Evolutionary conservation across 2,113 vertebrate genomes (phyloP).

Genomic region (Actenoides hombroni): DNA sequence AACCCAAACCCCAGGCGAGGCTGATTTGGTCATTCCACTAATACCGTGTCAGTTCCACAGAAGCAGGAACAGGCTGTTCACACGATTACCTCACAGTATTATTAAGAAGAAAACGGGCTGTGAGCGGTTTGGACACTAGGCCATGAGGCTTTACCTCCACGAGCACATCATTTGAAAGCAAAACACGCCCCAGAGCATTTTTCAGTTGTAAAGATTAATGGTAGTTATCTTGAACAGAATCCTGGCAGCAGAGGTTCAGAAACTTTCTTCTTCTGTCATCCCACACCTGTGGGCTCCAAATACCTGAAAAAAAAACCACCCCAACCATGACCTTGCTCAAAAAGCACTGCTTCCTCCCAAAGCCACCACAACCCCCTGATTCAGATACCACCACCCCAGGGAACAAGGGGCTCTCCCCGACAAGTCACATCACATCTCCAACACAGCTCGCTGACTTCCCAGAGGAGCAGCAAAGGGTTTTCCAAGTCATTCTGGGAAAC

Average conservation of each 20-base stretch:
- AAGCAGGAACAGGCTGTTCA: not conserved
- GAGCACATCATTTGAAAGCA: not conserved
- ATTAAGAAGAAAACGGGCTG: not conserved
- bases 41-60: fast-evolving
- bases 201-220: not conserved
- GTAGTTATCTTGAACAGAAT: not conserved
- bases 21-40: not conserved
- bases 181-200: not conserved
- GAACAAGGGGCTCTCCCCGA: not conserved
- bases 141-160: not conserved
- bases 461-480: not conserved
- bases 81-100: not conserved
- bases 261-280: not conserved
- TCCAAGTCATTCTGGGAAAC: not conserved
- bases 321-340: not conserved
- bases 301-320: not conserved
- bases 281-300: not conserved
- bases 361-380: not conserved
- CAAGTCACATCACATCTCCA: not conserved
- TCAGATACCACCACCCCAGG: not conserved
- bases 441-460: not conserved
- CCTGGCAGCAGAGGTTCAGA: not conserved
- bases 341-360: not conserved
- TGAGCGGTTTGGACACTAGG: not conserved
- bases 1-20: not conserved